These are phyloP conservation scores for Pelodytes ibericus DNA, from an alignment of 2,797 vertebrate genomes.

Conservation along the genomic window DNA sequence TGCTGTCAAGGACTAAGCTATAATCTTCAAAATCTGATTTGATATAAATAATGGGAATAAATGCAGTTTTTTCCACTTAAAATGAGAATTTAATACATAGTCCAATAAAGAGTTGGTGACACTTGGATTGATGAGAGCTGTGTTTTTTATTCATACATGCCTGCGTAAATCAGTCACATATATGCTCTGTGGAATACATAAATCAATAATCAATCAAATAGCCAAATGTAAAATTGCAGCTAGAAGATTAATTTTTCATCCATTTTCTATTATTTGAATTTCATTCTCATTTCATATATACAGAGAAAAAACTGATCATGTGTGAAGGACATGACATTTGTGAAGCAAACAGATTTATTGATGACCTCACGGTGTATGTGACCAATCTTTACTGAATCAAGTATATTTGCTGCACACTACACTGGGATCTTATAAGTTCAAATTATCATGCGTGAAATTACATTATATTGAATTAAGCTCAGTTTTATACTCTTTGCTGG, in stretches of 20 bases:
- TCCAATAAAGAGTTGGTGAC: not conserved
- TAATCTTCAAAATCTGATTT: not conserved
- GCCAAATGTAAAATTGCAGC: conserved; percentile 27
- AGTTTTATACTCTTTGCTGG: not conserved
- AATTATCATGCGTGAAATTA: conserved; percentile 19
- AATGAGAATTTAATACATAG: conserved; percentile 25
- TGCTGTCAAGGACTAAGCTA: not conserved
- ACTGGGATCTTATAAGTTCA: conserved; percentile 1
- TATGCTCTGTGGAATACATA: conserved; percentile 28
- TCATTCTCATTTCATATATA: conserved; percentile 22
- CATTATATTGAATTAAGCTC: not conserved
- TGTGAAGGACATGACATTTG: conserved; percentile 41
- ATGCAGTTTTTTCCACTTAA: conserved; percentile 11
- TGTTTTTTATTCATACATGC: conserved; percentile 8
- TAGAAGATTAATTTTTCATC: conserved; percentile 28
- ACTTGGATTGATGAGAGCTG: conserved; percentile 15
- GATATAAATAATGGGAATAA: conserved; percentile 26
- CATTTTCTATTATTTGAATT: conserved; percentile 28
- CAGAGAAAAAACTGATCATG: conserved; percentile 33
- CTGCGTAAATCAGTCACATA: conserved; percentile 19
- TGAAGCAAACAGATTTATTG: conserved; percentile 32
- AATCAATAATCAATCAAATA: conserved; percentile 48
- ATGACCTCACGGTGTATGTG: conserved; percentile 29
- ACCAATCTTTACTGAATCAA: conserved; percentile 26
- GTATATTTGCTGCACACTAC: conserved; percentile 17